Conservation (phyloP, 2,113 vertebrate genomes). For the Aythya baeri region DNA sequence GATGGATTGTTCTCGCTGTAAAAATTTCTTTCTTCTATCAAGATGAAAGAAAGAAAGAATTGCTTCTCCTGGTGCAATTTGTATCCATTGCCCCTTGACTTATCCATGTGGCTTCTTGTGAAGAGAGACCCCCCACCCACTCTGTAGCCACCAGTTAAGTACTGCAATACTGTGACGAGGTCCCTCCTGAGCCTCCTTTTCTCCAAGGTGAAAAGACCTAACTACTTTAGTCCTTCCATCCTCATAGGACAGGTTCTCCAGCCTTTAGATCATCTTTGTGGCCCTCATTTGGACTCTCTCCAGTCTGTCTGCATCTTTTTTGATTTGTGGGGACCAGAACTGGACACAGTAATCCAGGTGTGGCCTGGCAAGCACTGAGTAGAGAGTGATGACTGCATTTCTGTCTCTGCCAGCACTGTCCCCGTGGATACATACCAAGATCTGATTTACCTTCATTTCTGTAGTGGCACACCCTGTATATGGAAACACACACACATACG, state of each 20-base stretch:
- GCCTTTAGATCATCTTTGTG: not conserved
- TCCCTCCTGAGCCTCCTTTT: not conserved
- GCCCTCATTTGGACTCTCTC: not conserved
- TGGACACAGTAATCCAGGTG: not conserved
- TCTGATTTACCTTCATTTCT: too few relatives aligned
- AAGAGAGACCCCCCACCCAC: not conserved
- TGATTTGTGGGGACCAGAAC: not conserved
- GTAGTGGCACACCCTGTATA: not conserved
- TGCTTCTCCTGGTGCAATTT: not conserved
- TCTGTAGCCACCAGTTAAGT: not conserved
- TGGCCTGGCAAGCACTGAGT: not conserved
- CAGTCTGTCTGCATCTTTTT: not conserved
- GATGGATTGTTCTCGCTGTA: not conserved
- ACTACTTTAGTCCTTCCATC: not conserved
- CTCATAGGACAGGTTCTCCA: not conserved
- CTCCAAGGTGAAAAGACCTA: not conserved
- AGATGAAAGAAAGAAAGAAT: not conserved
- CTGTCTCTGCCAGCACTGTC: too few relatives aligned
- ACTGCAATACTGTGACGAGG: not conserved
- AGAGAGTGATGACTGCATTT: too few relatives aligned
- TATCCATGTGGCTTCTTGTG: not conserved
- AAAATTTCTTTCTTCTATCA: not conserved
- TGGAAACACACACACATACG: not conserved
- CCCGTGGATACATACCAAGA: too few relatives aligned
- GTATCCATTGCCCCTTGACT: not conserved